These are phyloP conservation scores for Eledone cirrhosa DNA, from an alignment of 2,888 invertebrate genomes.

Conservation along the genomic window DNA sequence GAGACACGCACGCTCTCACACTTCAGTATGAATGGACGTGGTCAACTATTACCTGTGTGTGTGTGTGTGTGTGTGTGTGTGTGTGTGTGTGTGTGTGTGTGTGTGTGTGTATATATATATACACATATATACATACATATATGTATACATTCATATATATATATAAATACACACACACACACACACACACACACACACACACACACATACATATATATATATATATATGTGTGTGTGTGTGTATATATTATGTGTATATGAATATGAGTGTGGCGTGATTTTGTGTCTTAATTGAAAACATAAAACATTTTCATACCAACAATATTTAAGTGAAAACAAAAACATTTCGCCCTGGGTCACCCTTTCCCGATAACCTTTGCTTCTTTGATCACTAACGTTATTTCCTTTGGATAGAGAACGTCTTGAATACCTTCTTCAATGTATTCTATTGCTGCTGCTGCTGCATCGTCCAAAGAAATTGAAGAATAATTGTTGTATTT, in stretches of 20 bases:
- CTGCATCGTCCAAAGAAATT: no score
- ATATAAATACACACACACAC: background rate
- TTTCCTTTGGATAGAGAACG: no score
- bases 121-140: background rate
- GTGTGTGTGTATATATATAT: background rate
- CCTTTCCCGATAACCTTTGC: no score
- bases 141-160: background rate
- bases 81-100: background rate
- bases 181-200: background rate
- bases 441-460: no score
- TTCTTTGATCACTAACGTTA: no score
- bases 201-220: background rate
- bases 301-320: no score
- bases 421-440: no score
- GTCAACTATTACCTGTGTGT: background rate
- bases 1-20: background rate
- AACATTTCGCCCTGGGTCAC: no score
- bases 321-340: no score
- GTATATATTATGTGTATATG: background rate
- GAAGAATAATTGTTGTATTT: no score
- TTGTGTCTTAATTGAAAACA: no score
- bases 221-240: background rate
- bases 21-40: background rate
- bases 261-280: background rate
- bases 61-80: background rate